Conservation (phyloP, 2,113 vertebrate species). For the Phalacrocorax pelagicus region DNA sequence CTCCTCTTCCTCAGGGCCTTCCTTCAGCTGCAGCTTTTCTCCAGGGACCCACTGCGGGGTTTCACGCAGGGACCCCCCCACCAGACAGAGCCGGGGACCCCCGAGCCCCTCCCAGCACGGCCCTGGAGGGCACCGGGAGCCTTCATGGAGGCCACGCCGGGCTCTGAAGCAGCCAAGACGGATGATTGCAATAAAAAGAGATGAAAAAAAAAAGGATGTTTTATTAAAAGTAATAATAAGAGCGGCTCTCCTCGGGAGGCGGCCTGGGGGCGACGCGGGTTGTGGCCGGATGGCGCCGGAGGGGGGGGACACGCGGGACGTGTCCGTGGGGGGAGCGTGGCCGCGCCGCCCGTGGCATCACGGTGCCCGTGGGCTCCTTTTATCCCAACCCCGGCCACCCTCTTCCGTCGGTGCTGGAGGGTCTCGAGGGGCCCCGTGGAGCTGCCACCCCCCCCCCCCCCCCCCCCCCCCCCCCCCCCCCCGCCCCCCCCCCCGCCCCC, state of each 20-base stretch:
- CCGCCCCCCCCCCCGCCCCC: too few species aligned
- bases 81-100: not conserved
- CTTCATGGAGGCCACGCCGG: not conserved
- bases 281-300: not conserved
- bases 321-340: not conserved
- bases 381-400: not conserved
- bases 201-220: not conserved
- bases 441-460: not conserved
- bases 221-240: not conserved
- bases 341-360: not conserved
- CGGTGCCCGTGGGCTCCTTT: not conserved
- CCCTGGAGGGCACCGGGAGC: not conserved
- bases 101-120: too few species aligned
- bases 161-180: not conserved
- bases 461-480: too few species aligned
- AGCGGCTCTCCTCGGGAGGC: not conserved
- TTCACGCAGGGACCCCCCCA: too few species aligned
- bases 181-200: not conserved
- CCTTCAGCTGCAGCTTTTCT: not conserved
- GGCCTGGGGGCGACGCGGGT: not conserved
- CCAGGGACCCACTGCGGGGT: fast-evolving
- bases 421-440: not conserved
- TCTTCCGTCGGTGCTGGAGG: not conserved
- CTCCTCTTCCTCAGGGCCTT: not conserved
- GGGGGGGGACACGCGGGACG: not conserved